Evolutionary conservation across 2,113 vertebrate species (phyloP).

Genomic region (Podarcis raffonei): DNA sequence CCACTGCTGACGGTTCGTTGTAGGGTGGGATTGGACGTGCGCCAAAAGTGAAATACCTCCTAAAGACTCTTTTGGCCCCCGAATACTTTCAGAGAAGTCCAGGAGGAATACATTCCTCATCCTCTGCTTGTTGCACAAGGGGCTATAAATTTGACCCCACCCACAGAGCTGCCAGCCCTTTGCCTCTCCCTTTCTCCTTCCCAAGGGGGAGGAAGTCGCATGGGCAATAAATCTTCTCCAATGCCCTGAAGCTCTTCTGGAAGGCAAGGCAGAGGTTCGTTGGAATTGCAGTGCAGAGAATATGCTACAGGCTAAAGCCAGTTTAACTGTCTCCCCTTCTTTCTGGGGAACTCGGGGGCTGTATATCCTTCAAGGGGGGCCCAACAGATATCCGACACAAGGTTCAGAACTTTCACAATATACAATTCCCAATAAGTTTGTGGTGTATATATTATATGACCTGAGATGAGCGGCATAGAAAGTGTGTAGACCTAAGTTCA

Average conservation of each 20-base stretch:
- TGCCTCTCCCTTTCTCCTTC: neutral
- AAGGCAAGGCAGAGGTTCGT: neutral
- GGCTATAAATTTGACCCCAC: slow-evolving; percentile 13
- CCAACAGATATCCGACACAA: neutral
- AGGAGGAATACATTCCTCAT: neutral
- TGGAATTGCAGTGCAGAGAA: neutral
- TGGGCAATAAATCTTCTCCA: neutral
- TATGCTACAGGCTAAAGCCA: neutral
- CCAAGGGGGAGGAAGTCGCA: neutral
- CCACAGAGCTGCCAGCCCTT: neutral
- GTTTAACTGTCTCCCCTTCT: neutral
- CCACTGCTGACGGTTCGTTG: neutral
- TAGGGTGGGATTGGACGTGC: no score
- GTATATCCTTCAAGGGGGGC: neutral
- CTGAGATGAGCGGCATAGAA: neutral
- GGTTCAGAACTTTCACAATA: neutral
- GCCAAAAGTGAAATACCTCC: neutral
- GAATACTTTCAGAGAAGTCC: neutral
- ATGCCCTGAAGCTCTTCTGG: neutral
- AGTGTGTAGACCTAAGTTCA: neutral
- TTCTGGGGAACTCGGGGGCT: neutral
- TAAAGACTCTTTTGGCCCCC: neutral
- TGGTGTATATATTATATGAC: neutral
- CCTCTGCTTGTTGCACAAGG: neutral
- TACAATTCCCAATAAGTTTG: neutral